These are phyloP conservation scores for Pandion haliaetus DNA, from an alignment of 2,113 vertebrate species.

Conservation along the genomic window DNA sequence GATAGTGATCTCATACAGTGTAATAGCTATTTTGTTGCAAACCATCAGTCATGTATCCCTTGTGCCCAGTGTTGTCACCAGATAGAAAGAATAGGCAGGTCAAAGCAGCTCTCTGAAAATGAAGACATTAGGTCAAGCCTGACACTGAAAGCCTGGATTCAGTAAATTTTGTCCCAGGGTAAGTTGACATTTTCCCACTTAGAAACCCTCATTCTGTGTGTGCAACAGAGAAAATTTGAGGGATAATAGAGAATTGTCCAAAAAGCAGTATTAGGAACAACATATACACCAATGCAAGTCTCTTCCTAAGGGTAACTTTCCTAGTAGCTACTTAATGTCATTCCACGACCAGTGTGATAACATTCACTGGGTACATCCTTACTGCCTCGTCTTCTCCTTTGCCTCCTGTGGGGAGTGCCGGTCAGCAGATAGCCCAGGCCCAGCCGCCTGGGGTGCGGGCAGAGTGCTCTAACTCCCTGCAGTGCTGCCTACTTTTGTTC, in stretches of 20 bases:
- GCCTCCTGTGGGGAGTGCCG: not conserved
- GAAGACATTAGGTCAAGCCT: not conserved
- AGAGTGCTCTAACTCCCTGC: not conserved
- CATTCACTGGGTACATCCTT: not conserved
- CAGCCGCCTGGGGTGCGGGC: fast-evolving
- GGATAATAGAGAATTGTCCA: not conserved
- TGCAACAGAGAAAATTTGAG: not conserved
- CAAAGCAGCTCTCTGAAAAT: not conserved
- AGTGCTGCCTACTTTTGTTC: not conserved
- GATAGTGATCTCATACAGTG: constrained; percentile 11
- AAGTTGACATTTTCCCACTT: not conserved
- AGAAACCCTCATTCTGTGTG: not conserved
- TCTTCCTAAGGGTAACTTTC: not conserved
- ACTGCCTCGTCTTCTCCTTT: not conserved
- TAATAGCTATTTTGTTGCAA: constrained; percentile 40
- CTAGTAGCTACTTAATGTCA: not conserved
- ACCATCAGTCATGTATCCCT: constrained; percentile 38
- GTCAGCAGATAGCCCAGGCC: not conserved
- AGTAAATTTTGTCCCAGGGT: not conserved
- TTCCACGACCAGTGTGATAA: not conserved
- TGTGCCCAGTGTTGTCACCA: not conserved
- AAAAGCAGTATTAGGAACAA: not conserved
- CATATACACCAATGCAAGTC: not conserved
- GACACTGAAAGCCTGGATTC: not conserved
- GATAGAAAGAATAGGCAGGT: not conserved